A percentile compares a stretch with the other conserved stretches of the same genome.
phyloP scores from a whole-genome alignment of 30 jellyfish, hydroid and myxozoan genomes.

The Mastigias papua region DNA sequence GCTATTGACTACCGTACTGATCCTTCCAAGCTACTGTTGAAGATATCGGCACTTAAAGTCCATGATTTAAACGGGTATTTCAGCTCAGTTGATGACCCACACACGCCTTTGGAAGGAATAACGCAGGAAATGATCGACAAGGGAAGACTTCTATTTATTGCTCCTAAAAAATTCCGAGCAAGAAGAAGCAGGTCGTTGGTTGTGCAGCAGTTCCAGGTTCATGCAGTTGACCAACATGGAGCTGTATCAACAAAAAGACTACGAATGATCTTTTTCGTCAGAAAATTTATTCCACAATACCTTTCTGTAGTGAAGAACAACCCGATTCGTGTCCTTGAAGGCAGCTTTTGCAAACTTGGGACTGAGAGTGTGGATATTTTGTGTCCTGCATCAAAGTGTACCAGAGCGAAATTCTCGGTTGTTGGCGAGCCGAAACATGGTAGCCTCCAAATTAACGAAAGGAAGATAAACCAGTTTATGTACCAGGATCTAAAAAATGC shows the following conservation, averaged over 20 bases:
- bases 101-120: conserved; percentile 52
- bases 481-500: conserved; percentile 21
- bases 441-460: not conserved
- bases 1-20: conserved; percentile 63
- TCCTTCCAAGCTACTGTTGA: conserved; percentile 52
- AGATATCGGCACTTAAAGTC: not conserved
- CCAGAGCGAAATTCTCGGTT: conserved; percentile 47
- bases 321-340: conserved; percentile 65
- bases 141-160: conserved; percentile 48
- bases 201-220: conserved; percentile 27
- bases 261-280: conserved; percentile 51
- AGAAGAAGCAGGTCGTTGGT: conserved; percentile 16
- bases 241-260: conserved; percentile 29
- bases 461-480: conserved; percentile 33
- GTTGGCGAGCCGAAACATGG: conserved; percentile 59
- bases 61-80: conserved; percentile 44
- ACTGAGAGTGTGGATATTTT: conserved; percentile 18
- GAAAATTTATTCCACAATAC: conserved; percentile 43
- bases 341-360: conserved; percentile 25
- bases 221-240: conserved; percentile 50
- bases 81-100: conserved; percentile 48
- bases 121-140: conserved; percentile 56
- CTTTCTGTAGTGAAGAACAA: conserved; percentile 46
- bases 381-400: conserved; percentile 54
- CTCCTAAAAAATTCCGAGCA: conserved; percentile 32